Evolutionary conservation across 2,888 invertebrate genomes (phyloP).

Genomic region (Linyphia triangularis): DNA sequence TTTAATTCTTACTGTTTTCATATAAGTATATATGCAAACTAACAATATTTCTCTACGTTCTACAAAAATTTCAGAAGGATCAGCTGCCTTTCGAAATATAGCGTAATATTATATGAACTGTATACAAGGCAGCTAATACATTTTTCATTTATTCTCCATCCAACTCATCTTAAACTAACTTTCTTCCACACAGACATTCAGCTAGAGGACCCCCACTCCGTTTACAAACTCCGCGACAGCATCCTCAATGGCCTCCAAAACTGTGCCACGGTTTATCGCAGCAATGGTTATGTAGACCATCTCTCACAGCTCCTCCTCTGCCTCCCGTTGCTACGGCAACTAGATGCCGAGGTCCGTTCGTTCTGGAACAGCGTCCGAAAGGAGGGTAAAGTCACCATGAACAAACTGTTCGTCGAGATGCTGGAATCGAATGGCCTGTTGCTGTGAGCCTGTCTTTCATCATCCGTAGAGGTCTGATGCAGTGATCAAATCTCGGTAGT

Average conservation of each 20-base stretch:
- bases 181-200: slow-evolving; percentile 85
- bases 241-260: slow-evolving; percentile 92
- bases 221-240: slow-evolving; percentile 92
- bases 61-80: too few relatives aligned
- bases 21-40: too few relatives aligned
- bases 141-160: slow-evolving; percentile 1
- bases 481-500: slow-evolving; percentile 64
- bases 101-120: background rate
- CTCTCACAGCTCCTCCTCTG: slow-evolving; percentile 88
- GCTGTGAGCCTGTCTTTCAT: slow-evolving; percentile 61
- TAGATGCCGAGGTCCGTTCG: slow-evolving; percentile 91
- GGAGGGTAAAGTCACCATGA: slow-evolving; percentile 94
- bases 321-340: slow-evolving; percentile 92
- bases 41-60: too few relatives aligned
- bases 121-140: background rate
- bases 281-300: slow-evolving; percentile 83
- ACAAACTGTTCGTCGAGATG: slow-evolving; percentile 88
- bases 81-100: too few relatives aligned
- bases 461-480: slow-evolving; percentile 61
- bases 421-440: slow-evolving; percentile 75
- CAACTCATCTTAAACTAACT: background rate
- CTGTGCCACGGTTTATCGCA: slow-evolving; percentile 86
- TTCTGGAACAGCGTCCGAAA: slow-evolving; percentile 94
- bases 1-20: too few relatives aligned
- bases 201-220: slow-evolving; percentile 91